Evolutionary conservation across 2,888 invertebrate species (phyloP).

Genomic region (Polymixis flavicincta): DNA sequence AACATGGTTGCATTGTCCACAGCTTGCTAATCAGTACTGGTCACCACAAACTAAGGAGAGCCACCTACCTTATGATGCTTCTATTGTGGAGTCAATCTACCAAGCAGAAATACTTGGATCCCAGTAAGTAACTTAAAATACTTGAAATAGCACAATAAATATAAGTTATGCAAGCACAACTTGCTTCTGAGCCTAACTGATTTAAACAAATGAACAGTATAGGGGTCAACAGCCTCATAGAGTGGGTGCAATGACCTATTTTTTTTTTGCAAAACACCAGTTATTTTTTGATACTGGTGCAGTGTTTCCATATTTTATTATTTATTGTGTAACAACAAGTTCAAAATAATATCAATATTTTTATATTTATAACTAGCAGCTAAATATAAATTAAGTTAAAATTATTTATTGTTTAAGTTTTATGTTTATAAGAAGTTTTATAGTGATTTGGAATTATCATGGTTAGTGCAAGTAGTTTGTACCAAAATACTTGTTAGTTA

Average conservation of each 20-base stretch:
- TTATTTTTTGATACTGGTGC: constrained; percentile 52
- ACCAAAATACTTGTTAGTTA: background rate
- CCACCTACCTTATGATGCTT: constrained; percentile 94
- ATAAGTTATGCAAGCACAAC: constrained; percentile 54
- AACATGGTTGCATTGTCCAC: constrained; percentile 82
- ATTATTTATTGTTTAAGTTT: background rate
- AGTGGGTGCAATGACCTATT: constrained; percentile 84
- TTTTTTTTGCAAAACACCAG: constrained; percentile 78
- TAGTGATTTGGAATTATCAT: constrained; percentile 13
- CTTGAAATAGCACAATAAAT: constrained; percentile 43
- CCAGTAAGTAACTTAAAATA: constrained; percentile 90
- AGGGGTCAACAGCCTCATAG: constrained; percentile 84
- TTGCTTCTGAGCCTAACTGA: constrained; percentile 83
- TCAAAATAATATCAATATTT: background rate
- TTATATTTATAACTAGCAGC: background rate
- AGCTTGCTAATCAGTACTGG: constrained; percentile 98
- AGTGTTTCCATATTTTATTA: constrained; percentile 56
- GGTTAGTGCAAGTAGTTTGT: constrained; percentile 45
- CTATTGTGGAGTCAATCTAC: constrained; percentile 97
- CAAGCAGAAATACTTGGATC: constrained; percentile 96
- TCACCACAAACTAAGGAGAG: constrained; percentile 94
- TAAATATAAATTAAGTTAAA: constrained; percentile 6
- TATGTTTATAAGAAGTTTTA: constrained; percentile 26
- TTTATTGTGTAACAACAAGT: background rate
- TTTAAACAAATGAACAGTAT: constrained; percentile 82